Evolutionary conservation across 2,113 vertebrate species (phyloP), one percentile per base, ranked within the genome.

Genomic region (Nycticryphes semicollaris): DNA sequence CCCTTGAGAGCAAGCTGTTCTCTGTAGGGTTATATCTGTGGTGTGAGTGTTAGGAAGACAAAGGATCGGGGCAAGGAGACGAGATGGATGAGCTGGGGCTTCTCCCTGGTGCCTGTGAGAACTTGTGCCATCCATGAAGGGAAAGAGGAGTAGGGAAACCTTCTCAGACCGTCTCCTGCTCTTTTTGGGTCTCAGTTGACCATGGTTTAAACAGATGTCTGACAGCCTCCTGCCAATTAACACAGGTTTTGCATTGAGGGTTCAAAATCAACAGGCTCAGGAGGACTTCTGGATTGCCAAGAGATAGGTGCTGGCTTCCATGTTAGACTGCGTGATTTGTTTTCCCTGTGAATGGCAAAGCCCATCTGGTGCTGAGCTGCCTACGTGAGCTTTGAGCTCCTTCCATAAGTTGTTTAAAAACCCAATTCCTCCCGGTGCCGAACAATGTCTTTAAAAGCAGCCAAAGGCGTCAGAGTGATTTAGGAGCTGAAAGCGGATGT

Each of bases 401-500:
- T 22, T 13, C 57, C 20, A 1, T 3, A 37, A 79, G 31, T 39
- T 84, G 39, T 70, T 84, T 79, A 56, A 69, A 70, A 69, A 27
- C 6, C 45, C 2, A 1, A 7, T 47, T 68, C 54, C 33, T 73
- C 9, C 67, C 24, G 14, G 17, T 79, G 83, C 39, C 1, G 1
- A 69, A 80, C 60, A 87, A 75, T 64, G 78, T 64, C 73, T 50
- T 70, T 18, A 59, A 59, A 79, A 79, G 67, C 45, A 84, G 90
- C 78, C 83, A 84, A 56, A 45, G 62, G 56, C 3, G 0, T 60
- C 57, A 70, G 83, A 37, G 50, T 69, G 45, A 75, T 80, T 87
- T 70, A 84, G 39, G 51, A 93, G 72, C 25, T 2, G 1, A 48
- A 57, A 77, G 31, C 4, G 3, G 48, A 78, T 78, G 27, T 91